Evolutionary conservation across 37 sponge, comb jelly and placozoan genomes (phyloP).

Genomic region (Haliclona indistincta): DNA sequence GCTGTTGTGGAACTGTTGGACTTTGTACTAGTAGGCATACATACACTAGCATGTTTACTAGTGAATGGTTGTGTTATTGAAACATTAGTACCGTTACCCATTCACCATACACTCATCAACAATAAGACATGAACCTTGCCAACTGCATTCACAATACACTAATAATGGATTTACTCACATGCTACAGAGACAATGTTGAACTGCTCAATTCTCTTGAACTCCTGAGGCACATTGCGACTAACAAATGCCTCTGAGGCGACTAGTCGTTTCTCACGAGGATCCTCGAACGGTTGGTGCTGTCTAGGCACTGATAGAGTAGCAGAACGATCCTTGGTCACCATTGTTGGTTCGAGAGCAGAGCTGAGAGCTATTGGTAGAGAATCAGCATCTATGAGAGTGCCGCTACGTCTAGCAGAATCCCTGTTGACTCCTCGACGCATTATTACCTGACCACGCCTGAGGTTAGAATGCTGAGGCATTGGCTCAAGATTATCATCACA

Average conservation of each 20-base stretch:
- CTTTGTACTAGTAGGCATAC: too few species aligned
- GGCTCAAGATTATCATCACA: background rate
- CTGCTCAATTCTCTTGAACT: conserved; percentile 39
- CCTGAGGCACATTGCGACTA: conserved; percentile 9
- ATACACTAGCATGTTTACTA: too few species aligned
- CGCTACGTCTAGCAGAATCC: background rate
- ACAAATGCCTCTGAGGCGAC: background rate
- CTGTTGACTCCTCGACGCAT: background rate
- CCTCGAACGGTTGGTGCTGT: too few species aligned
- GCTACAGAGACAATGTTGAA: conserved; percentile 58
- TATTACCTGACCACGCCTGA: background rate
- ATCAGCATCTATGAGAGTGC: background rate
- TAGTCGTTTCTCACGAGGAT: too few species aligned
- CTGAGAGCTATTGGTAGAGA: background rate
- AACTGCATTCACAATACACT: background rate
- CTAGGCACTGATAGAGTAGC: background rate
- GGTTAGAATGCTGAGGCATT: background rate
- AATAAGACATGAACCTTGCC: too few species aligned
- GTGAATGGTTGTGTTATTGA: too few species aligned
- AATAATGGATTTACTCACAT: conserved; percentile 14
- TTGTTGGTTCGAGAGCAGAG: background rate
- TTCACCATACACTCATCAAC: too few species aligned
- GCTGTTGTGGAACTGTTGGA: too few species aligned
- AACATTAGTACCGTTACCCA: too few species aligned
- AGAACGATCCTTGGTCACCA: background rate